These are phyloP conservation scores for Entosphenus tridentatus DNA, from an alignment of 2,113 vertebrate species.

Conservation along the genomic window DNA sequence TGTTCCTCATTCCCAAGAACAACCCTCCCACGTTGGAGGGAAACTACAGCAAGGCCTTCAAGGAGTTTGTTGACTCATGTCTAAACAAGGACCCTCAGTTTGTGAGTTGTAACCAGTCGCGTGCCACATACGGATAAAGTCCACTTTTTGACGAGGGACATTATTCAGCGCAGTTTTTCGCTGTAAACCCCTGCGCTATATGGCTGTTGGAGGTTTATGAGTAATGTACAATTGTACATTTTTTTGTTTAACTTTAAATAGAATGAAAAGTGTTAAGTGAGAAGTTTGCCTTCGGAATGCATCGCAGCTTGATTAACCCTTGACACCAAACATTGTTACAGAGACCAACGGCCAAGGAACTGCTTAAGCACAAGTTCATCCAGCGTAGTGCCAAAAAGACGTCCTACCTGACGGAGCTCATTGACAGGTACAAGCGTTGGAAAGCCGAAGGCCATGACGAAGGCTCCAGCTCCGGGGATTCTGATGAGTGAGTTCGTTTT, in stretches of 20 bases:
- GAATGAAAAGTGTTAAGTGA: too few relatives aligned
- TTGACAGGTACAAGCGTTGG: slow-evolving; percentile 84
- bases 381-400: slow-evolving; percentile 80
- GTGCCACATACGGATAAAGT: too few relatives aligned
- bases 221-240: too few relatives aligned
- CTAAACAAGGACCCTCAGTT: slow-evolving; percentile 93
- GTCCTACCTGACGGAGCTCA: slow-evolving; percentile 78
- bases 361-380: slow-evolving; percentile 95
- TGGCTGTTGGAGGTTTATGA: too few relatives aligned
- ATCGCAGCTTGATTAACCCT: too few relatives aligned
- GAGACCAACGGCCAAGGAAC: slow-evolving; percentile 76
- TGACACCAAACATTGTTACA: slow-evolving; percentile 13
- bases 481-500: slow-evolving; percentile 40
- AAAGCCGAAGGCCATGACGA: slow-evolving; percentile 79
- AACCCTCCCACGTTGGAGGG: slow-evolving; percentile 81
- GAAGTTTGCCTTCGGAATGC: too few relatives aligned
- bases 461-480: slow-evolving; percentile 84
- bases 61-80: slow-evolving; percentile 90
- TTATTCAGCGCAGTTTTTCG: too few relatives aligned
- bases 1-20: slow-evolving; percentile 93
- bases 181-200: too few relatives aligned
- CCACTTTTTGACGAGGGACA: too few relatives aligned
- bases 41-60: slow-evolving; percentile 87
- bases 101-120: slow-evolving; percentile 33
- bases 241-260: too few relatives aligned